Percentiles rank a stretch among this genome's conserved stretches.
Conservation (phyloP, 2,888 invertebrate genomes). For the Apotomis capreana region DNA sequence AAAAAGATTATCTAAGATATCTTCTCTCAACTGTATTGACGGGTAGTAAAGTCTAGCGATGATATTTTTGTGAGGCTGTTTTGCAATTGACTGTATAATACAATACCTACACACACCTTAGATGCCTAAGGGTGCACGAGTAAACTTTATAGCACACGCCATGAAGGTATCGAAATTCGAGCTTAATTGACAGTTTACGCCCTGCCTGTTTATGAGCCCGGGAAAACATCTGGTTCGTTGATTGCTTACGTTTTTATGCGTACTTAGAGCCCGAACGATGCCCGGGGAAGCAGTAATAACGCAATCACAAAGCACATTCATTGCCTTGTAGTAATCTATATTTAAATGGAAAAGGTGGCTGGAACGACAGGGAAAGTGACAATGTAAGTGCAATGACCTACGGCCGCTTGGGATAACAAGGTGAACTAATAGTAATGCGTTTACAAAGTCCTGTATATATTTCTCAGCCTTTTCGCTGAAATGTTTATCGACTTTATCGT, state of each 20-base stretch:
- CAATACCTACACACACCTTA: no score
- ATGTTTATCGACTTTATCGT: no score
- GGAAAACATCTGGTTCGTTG: slow-evolving; percentile 78
- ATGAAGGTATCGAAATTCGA: slow-evolving; percentile 75
- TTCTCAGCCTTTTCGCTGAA: no score
- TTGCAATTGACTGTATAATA: no score
- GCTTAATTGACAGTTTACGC: slow-evolving; percentile 78
- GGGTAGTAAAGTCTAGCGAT: no score
- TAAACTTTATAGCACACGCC: slow-evolving; percentile 67
- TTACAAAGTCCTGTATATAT: no score
- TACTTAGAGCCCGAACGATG: slow-evolving; percentile 67
- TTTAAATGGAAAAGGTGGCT: slow-evolving; percentile 49
- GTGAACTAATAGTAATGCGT: background rate
- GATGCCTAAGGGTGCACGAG: background rate
- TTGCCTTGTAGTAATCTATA: slow-evolving; percentile 61
- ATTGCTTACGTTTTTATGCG: slow-evolving; percentile 79
- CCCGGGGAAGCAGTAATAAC: slow-evolving; percentile 50
- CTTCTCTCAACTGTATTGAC: no score
- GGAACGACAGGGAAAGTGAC: background rate
- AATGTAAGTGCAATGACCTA: background rate
- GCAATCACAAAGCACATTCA: slow-evolving; percentile 67
- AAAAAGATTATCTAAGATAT: no score
- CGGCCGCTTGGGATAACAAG: background rate
- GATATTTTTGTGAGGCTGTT: no score
- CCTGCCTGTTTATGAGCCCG: slow-evolving; percentile 72